Base-by-base conservation (phyloP, 1,140 invertebrate species). In the Sminthurinus signatus region DNA sequence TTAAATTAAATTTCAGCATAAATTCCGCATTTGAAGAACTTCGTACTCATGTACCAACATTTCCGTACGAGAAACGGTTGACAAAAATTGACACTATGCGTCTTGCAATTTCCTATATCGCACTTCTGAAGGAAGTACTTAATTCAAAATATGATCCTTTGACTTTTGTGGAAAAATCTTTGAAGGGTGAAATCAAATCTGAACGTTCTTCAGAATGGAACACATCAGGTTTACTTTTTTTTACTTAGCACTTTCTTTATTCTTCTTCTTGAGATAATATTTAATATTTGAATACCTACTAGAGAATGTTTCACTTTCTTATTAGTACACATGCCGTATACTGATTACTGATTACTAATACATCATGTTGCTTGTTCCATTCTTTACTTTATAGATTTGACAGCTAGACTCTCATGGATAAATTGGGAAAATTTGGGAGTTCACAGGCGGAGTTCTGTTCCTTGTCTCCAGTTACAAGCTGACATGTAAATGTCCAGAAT, bases 381-480 rank as follows among this genome's bases (percentile, higher is more conserved):
- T n/a, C n/a, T n/a, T 17, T 59, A 21, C 5, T 69, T 81, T 81
- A 19, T 77, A 98, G 96, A 99, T 86, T 80, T 98, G 59, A 97
- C 94, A 8, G 95, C 96, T 0, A 81, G 96, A 58, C 79, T 99
- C 8, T 96, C 93, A 0, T 99, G 96, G 96, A 97, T 99, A 62
- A 97, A 98, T 73, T 99, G 96, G 96, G 92, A 96, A 76, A 96
- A 94, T 75, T 80, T 99, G 0, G 96, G 96, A 0, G 91, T 96
- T 0, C 88, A 88, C 64, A 78, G 89, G 44, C 79, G 91, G 64
- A 89, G 87, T n/a, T 42, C 39, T 42, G 10, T n/a, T 12, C 10
- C n/a, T 10, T 42, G 10, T 10, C 39, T 42, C 39, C 39, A 42
- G n/a, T n/a, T 42, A 42, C 39, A 42, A n/a, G 10, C 39, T 42